Base-by-base conservation (phyloP, 2,888 invertebrate species). In the Athrips mouffetella region DNA sequence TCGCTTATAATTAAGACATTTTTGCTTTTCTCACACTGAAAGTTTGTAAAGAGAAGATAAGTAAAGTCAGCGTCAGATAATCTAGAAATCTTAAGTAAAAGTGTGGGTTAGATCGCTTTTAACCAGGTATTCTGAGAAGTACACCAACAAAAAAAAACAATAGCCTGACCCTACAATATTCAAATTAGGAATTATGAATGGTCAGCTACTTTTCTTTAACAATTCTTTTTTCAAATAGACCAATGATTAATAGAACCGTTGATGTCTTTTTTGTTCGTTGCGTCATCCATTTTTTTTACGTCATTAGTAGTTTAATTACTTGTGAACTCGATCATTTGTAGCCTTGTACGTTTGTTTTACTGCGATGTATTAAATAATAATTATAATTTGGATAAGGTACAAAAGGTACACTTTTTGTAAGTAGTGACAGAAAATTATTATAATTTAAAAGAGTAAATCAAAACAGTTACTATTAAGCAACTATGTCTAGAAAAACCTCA, bases 241-340 rank as follows among this genome's bases (percentile, higher is more conserved):
- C 74, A 76, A 81, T 85, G 84, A 84, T 84, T 84, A 82, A 85
- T 84, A 78, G 81, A 73, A 71, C 67, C 60, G 58, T 68, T 80
- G 80, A 81, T 80, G 82, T 81, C 79, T 82, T 81, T 83, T 84
- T 85, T 84, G 79, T 81, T 63, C 58, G 71, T 30, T 44, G 31
- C 44, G 44, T 44, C 44, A 44, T 37, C 40, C 13, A 40, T 40
- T 31, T 37, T 46, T 47, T 47, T 47, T 69, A 60, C 71, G 72
- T 83, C 83, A 85, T 84, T 85, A 85, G 76, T 67, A 73, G 76
- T 79, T n/a, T 85, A 84, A 85, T 85, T 83, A 85, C 74, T 76
- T 77, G 81, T 83, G 77, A 80, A 81, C 70, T 78, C 73, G 72
- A 76, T 83, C 80, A 79, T 82, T 84, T 79, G 82, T 77, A 74